These are phyloP conservation scores for Digitonthophagus gazella DNA, from an alignment of 2,888 invertebrate genomes.

Conservation along the genomic window DNA sequence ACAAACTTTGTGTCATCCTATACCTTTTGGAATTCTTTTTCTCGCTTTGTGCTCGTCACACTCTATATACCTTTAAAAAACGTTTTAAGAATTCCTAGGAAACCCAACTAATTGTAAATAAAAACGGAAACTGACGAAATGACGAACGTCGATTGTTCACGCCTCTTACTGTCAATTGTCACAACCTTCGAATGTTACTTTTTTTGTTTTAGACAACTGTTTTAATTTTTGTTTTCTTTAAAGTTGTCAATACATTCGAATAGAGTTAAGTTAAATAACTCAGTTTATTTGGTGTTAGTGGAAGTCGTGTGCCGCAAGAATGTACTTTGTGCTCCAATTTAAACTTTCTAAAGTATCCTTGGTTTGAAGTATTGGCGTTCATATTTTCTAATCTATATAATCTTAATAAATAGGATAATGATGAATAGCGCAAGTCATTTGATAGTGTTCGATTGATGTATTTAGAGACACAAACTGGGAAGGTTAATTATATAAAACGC, in stretches of 20 bases:
- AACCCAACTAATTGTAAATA: not conserved
- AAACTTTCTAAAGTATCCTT: not conserved
- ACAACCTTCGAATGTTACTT: not conserved
- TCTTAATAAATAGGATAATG: not conserved
- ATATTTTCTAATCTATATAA: not conserved
- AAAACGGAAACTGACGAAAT: not conserved
- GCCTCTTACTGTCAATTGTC: not conserved
- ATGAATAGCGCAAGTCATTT: not conserved
- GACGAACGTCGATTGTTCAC: not conserved
- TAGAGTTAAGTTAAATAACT: too few relatives aligned
- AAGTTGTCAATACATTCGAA: too few relatives aligned
- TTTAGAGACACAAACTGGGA: not conserved
- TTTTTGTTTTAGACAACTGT: not conserved
- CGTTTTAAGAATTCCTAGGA: not conserved
- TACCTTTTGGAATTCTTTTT: not conserved
- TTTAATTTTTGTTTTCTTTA: too few relatives aligned
- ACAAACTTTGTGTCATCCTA: not conserved
- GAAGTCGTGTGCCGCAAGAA: not conserved
- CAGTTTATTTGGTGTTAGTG: too few relatives aligned
- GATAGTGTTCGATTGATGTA: not conserved
- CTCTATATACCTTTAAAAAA: slow-evolving; percentile 8
- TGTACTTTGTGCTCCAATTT: not conserved
- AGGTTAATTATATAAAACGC: not conserved
- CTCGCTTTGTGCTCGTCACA: slow-evolving; percentile 18
- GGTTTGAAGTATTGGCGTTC: not conserved